phyloP scores from a whole-genome alignment of 92 coral and sea anemone genomes.

The Palythoa grandiflora region DNA sequence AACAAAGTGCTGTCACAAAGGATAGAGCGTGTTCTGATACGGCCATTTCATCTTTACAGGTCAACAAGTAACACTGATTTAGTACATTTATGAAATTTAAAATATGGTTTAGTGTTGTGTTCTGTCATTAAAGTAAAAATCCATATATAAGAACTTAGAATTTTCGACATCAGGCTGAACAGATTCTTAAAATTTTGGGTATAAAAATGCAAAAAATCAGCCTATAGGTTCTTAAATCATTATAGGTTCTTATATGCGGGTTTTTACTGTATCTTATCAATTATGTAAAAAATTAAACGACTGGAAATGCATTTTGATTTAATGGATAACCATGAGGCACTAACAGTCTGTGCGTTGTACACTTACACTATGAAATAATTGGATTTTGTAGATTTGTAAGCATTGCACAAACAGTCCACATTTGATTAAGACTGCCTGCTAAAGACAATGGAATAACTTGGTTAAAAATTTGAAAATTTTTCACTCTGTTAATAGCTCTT shows the following conservation, averaged over 20 bases:
- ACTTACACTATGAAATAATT: slow-evolving; percentile 20
- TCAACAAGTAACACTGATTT: too few relatives aligned
- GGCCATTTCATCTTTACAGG: too few relatives aligned
- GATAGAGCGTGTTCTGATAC: too few relatives aligned
- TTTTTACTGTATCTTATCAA: too few relatives aligned
- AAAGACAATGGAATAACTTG: slow-evolving; percentile 49
- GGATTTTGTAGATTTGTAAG: slow-evolving; percentile 56
- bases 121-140: too few relatives aligned
- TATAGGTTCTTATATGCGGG: background rate
- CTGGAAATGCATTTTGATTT: background rate
- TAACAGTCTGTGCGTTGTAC: background rate
- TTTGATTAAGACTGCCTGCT: slow-evolving; percentile 61
- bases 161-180: too few relatives aligned
- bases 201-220: background rate
- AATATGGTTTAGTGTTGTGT: too few relatives aligned
- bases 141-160: too few relatives aligned
- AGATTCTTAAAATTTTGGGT: background rate
- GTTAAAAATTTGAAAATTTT: slow-evolving; percentile 52
- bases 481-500: slow-evolving; percentile 51
- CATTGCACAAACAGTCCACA: slow-evolving; percentile 65
- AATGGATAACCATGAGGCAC: background rate
- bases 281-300: background rate
- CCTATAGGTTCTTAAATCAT: background rate
- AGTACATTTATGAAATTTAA: too few relatives aligned
- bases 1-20: too few relatives aligned